Evolutionary conservation across 2,888 invertebrate species (phyloP), one percentile per base, ranked within the genome.

Genomic region (Eudasyphora cyanicolor): DNA sequence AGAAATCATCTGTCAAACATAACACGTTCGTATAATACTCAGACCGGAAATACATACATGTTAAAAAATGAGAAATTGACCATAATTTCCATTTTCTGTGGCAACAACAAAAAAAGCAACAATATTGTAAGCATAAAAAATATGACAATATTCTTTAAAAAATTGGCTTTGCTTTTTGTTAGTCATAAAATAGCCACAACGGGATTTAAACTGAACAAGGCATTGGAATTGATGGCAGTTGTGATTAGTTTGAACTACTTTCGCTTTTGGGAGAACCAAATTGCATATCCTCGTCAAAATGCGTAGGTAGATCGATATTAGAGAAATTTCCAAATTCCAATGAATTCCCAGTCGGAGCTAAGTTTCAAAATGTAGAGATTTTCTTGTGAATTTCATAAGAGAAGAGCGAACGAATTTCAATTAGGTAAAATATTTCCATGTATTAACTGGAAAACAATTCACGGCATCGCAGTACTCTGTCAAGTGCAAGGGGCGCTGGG

Each of bases 61-160:
- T 70, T 67, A 42, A 45, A 70, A 54, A 54, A 62, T 57, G 62
- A 21, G 57, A 73, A 76, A 76, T 64, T 81, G 57, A 29, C 57
- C 64, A 81, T 35, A 73, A 57, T 64, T 64, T 80, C 62, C 64
- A 21, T 6, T 73, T 42, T n/a, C n/a, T 27, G 67, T 24, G 64
- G 38, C 57, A 10, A 12, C 19, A 42, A 19, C 24, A 35, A 24
- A 32, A 10, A 42, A 54, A 64, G 12, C 5, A 19, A 49, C 6
- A 57, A 49, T 19, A 70, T 17, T n/a, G n/a, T n/a, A n/a, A n/a
- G n/a, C n/a, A n/a, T n/a, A n/a, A n/a, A n/a, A 29, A 71, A 35
- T 69, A 14, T 42, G 5, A 19, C 19, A 42, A 75, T 14, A 70
- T 21, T 35, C 42, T 42, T 38, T 32, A 17, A n/a, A 42, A 24